These are phyloP conservation scores for Lycodopsis pacificus DNA, from an alignment of 2,797 vertebrate genomes.

Conservation along the genomic window DNA sequence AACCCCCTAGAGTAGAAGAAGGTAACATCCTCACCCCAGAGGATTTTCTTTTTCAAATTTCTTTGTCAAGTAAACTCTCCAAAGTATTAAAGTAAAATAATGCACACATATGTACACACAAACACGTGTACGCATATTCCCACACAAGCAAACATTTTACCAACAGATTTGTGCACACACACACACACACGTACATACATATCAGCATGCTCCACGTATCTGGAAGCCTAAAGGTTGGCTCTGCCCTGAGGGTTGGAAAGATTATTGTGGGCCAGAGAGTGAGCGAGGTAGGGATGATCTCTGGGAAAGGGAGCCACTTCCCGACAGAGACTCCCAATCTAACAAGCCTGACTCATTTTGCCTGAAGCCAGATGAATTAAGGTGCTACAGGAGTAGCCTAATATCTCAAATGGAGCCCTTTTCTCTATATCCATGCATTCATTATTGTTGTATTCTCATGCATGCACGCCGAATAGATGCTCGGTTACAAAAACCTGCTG, in stretches of 20 bases:
- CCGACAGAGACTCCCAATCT: constrained; percentile 39
- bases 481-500: constrained; percentile 38
- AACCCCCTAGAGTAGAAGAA: constrained; percentile 5
- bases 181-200: not conserved
- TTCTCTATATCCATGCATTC: constrained; percentile 27
- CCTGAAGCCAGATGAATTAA: constrained; percentile 52
- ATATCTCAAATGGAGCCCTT: constrained; percentile 34
- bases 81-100: not conserved
- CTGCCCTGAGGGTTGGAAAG: constrained; percentile 49
- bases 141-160: not conserved
- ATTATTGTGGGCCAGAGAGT: constrained; percentile 55
- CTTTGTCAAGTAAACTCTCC: not conserved
- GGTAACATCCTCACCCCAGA: not conserved
- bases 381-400: constrained; percentile 29
- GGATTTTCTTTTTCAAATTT: not conserved
- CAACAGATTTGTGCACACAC: not conserved
- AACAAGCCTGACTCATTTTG: constrained; percentile 45
- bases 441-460: constrained; percentile 36
- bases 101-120: not conserved
- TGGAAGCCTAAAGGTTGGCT: constrained; percentile 56
- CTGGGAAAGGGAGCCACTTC: constrained; percentile 32
- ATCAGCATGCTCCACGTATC: constrained; percentile 48
- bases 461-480: constrained; percentile 36
- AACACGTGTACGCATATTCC: not conserved
- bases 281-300: constrained; percentile 25